Evolutionary conservation across 1,140 invertebrate species (phyloP), one percentile per base, ranked within the genome.

Genomic region (Belonocnema kinseyi): DNA sequence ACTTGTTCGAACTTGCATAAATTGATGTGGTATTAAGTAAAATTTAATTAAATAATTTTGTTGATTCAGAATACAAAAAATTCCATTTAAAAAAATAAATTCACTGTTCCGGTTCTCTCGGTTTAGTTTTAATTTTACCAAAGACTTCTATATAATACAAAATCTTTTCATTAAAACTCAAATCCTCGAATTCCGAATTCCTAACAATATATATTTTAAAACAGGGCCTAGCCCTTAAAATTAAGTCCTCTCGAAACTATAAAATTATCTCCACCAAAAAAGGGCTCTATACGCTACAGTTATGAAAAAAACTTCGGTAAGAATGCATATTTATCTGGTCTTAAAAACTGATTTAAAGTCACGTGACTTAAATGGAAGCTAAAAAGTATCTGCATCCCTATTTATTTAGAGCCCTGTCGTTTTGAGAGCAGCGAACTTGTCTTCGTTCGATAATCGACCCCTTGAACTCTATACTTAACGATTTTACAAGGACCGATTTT

Each of bases 401-500:
- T 66, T 66, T 66, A 66, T 66, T 66, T n/a, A 66, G 61, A 66
- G 61, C 33, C 61, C 61, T 66, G 61, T 66, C 61, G 61, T 66
- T 66, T 66, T 26, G 21, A 8, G 33, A 66, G 83, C 78, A 80
- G 78, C 76, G 72, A 40, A 77, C 76, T 82, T 73, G 74, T 75
- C 79, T 70, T 79, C 73, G 73, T 79, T 81, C 77, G 80, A 66
- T 85, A 83, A 85, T 85, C 83, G 81, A 83, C 81, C 81, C 82
- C 79, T 85, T 85, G 84, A 85, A 85, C 81, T 79, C 82, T 80
- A 84, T 83, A 85, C 79, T 88, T 86, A 88, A 87, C 74, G 77
- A 82, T 86, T 89, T 89, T 85, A 83, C 84, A 82, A 87, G 78
- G 83, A 88, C 83, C 85, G 82, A 85, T 85, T 88, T 89, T 88